Evolutionary conservation across 92 coral and sea anemone species (phyloP).

Genomic region (Desmophyllum pertusum): DNA sequence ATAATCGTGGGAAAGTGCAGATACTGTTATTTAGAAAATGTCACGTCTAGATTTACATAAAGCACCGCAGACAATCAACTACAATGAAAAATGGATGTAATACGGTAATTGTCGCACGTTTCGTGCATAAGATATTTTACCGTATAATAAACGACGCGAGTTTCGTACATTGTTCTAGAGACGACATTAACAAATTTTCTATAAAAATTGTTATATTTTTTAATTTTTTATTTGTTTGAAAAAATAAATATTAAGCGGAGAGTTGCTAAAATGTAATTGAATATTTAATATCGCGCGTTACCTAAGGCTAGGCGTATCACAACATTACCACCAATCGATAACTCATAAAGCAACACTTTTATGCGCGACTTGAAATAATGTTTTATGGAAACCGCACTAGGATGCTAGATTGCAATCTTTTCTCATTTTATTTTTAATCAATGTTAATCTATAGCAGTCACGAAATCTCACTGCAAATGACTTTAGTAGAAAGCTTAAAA

Average conservation of each 20-base stretch:
- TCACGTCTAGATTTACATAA: slow-evolving; percentile 13
- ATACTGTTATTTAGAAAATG: slow-evolving; percentile 3
- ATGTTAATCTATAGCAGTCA: background rate
- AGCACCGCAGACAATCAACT: background rate
- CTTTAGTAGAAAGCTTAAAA: background rate
- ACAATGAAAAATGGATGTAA: background rate
- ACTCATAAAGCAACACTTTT: background rate
- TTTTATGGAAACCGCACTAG: background rate
- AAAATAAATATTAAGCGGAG: background rate
- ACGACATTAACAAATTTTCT: background rate
- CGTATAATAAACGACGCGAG: slow-evolving; percentile 1
- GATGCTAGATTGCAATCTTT: background rate
- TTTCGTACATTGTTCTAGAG: background rate
- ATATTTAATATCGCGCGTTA: background rate
- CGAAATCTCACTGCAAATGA: background rate
- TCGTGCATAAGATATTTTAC: slow-evolving; percentile 2
- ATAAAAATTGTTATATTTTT: no score
- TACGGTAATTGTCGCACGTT: slow-evolving; percentile 1
- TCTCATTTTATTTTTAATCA: no score
- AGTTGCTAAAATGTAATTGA: background rate
- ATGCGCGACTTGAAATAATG: slow-evolving; percentile 9
- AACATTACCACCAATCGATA: background rate
- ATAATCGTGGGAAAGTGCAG: slow-evolving; percentile 20
- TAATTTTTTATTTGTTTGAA: background rate
- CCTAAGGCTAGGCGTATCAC: background rate